Percentiles rank a stretch among this genome's conserved stretches.
These are phyloP conservation scores for Sphaeridia pumilis DNA, from an alignment of 2,888 invertebrate species.

Conservation along the genomic window DNA sequence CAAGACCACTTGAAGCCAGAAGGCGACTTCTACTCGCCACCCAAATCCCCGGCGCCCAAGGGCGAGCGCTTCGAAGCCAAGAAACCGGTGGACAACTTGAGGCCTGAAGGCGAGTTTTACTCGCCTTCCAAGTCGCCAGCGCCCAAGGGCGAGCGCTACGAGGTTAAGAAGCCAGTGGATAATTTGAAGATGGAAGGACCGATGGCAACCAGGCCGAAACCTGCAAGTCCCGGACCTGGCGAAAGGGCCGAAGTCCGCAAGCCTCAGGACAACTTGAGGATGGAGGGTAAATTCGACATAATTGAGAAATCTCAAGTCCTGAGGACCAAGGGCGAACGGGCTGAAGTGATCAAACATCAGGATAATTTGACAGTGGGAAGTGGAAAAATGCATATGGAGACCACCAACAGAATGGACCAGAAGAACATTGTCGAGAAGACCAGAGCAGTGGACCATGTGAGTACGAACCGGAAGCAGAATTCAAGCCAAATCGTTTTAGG, in stretches of 20 bases:
- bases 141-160: constrained; percentile 10
- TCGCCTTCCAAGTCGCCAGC: constrained; percentile 36
- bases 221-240: constrained; percentile 40
- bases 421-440: constrained; percentile 12
- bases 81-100: constrained; percentile 48
- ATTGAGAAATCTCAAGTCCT: constrained; percentile 9
- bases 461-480: constrained; percentile 20
- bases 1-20: constrained; percentile 48
- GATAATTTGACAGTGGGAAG: constrained; percentile 35
- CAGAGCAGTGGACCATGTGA: no score
- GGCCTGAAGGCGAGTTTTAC: constrained; percentile 52
- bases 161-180: constrained; percentile 21
- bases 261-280: constrained; percentile 49
- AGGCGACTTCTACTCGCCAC: constrained; percentile 47
- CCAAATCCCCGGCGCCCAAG: constrained; percentile 39
- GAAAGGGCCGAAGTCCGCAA: constrained; percentile 39
- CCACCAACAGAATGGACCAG: constrained; percentile 17
- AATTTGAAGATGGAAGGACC: constrained; percentile 30
- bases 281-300: constrained; percentile 48
- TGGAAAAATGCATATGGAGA: constrained; percentile 29
- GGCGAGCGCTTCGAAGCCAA: constrained; percentile 43
- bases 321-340: constrained; percentile 28
- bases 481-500: constrained; percentile 24
- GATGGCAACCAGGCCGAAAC: constrained; percentile 38
- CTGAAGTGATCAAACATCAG: constrained; percentile 24